Conservation (phyloP, 2,888 invertebrate species). For the Laspeyria flexula region DNA sequence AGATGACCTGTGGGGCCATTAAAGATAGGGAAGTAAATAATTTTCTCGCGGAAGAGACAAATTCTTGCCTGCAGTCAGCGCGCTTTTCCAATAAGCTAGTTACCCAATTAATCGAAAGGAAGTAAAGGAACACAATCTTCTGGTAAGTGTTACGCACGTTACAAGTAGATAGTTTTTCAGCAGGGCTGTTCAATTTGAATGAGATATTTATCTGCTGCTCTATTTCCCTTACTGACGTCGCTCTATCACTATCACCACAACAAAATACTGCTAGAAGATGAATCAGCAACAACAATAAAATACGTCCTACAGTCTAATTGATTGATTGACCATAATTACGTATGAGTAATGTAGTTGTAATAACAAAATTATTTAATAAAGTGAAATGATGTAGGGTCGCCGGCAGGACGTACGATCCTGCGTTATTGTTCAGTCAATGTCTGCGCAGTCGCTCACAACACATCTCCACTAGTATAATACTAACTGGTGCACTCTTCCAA, state of each 20-base stretch:
- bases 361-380: constrained; percentile 65
- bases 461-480: constrained; percentile 47
- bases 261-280: constrained; percentile 1
- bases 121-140: no score
- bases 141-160: no score
- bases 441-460: constrained; percentile 55
- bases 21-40: no score
- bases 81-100: no score
- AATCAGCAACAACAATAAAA: constrained; percentile 22
- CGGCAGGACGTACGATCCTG: constrained; percentile 70
- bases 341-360: constrained; percentile 46
- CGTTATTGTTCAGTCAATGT: constrained; percentile 68
- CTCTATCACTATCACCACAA: no score
- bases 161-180: no score
- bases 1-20: no score
- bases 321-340: constrained; percentile 44
- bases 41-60: no score
- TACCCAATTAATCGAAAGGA: no score
- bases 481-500: constrained; percentile 11
- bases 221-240: background rate
- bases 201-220: no score
- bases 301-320: constrained; percentile 31
- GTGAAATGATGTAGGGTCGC: constrained; percentile 65
- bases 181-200: no score
- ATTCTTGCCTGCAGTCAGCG: no score